Percentiles rank a stretch among this genome's conserved stretches.
Conservation (phyloP, 2,113 vertebrate genomes). For the Cyanoramphus novaezelandiae region DNA sequence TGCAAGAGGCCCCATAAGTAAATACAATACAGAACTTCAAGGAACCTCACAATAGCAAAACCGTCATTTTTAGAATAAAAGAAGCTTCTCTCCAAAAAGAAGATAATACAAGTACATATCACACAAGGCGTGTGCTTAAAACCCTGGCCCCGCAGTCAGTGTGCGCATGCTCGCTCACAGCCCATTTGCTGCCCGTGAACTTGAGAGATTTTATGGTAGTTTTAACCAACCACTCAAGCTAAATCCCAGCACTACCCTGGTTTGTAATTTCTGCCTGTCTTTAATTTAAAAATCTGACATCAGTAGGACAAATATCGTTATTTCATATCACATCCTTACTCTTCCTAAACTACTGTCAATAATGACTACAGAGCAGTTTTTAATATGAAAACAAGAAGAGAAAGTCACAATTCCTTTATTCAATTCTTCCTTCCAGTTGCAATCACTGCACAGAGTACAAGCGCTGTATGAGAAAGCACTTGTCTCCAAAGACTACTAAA, state of each 20-base stretch:
- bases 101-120: accelerated
- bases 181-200: background rate
- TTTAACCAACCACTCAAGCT: background rate
- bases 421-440: background rate
- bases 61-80: background rate
- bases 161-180: accelerated
- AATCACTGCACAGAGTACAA: background rate
- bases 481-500: background rate
- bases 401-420: background rate
- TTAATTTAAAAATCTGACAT: background rate
- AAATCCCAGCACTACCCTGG: background rate
- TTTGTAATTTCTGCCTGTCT: background rate
- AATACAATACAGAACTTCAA: background rate
- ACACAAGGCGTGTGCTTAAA: too few species aligned
- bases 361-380: background rate
- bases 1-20: background rate
- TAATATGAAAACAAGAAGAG: background rate
- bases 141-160: background rate
- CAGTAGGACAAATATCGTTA: background rate
- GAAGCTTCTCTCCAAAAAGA: background rate
- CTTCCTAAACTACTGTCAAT: background rate
- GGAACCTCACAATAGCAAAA: background rate
- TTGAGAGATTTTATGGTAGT: background rate
- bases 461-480: background rate
- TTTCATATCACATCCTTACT: background rate